Evolutionary conservation across 1,140 invertebrate species (phyloP), one percentile per base, ranked within the genome.

Genomic region (Battus philenor): DNA sequence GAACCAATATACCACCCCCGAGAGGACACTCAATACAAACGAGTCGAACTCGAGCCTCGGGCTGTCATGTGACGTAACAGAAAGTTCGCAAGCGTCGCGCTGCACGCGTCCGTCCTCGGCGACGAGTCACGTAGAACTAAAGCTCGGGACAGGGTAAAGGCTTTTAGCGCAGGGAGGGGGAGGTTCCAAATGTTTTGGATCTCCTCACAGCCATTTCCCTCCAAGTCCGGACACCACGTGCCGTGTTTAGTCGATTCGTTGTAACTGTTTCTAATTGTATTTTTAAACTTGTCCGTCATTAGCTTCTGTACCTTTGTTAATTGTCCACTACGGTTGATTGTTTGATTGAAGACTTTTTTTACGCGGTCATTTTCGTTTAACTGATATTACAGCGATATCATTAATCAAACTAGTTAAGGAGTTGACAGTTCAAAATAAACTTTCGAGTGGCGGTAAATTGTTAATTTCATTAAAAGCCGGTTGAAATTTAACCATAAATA

Each of bases 161-260:
- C 44, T 64, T 50, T 50, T 34, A 67, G 68, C 59, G 54, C 30
- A 44, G 51, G 47, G 52, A 57, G 61, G 70, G 59, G 59, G 55
- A 60, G 69, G 61, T 75, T 68, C 62, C 55, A 59, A 73, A 58
- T 81, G 73, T 73, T 77, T 71, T 72, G 73, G 73, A 72, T 77
- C 67, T 62, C 66, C 59, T 57, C 48, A 50, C 51, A 54, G 56
- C 59, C 52, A 67, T 62, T 73, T 64, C 64, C 63, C 50, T 55
- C 44, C 60, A 50, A 65, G 55, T 59, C 46, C 44, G 47, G 56
- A 46, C 47, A 76, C 74, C 77, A 81, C 77, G 74, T 78, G 77
- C 64, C 66, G 36, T 54, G 62, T 58, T 64, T 66, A 71, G 73
- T 78, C 61, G 73, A 72, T 81, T 77, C 57, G 46, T 50, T 44